These are phyloP conservation scores for Nomada fabriciana DNA, from an alignment of 2,888 invertebrate genomes.

Conservation along the genomic window DNA sequence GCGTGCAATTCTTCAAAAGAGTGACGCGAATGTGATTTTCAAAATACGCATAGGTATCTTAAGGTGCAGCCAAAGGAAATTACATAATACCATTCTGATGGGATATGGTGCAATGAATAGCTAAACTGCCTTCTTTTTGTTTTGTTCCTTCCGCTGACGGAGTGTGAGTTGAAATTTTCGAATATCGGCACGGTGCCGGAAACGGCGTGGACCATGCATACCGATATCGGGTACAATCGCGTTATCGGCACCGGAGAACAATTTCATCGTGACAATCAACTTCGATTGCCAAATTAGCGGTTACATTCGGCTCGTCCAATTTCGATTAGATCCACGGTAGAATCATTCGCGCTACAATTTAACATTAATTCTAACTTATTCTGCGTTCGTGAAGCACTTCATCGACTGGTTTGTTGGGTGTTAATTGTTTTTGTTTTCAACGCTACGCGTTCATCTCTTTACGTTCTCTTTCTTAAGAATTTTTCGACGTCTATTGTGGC, in stretches of 20 bases:
- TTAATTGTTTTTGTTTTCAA: neutral
- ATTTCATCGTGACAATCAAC: slow-evolving; percentile 51
- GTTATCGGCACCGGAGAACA: slow-evolving; percentile 25
- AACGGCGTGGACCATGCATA: slow-evolving; percentile 6
- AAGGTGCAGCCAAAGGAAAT: slow-evolving; percentile 43
- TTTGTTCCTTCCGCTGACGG: neutral
- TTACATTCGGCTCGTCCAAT: slow-evolving; percentile 24
- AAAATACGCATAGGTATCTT: slow-evolving; percentile 34
- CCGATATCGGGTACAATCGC: neutral
- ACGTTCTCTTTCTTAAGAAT: neutral
- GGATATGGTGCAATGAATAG: slow-evolving; percentile 55
- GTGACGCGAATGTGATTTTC: slow-evolving; percentile 7
- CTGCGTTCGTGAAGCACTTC: slow-evolving; percentile 16
- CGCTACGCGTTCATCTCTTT: neutral
- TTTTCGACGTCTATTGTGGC: neutral
- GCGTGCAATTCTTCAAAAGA: neutral
- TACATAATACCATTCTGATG: slow-evolving; percentile 30
- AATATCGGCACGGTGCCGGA: slow-evolving; percentile 12
- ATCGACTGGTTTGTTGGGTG: neutral
- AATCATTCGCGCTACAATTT: slow-evolving; percentile 32
- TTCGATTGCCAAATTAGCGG: slow-evolving; percentile 41
- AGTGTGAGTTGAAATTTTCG: neutral
- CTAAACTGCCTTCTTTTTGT: slow-evolving; percentile 5
- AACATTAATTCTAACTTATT: slow-evolving; percentile 35
- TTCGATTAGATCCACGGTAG: slow-evolving; percentile 36